These are phyloP conservation scores for Pemphigus obesinymphae DNA, from an alignment of 1,140 invertebrate species.

Conservation along the genomic window DNA sequence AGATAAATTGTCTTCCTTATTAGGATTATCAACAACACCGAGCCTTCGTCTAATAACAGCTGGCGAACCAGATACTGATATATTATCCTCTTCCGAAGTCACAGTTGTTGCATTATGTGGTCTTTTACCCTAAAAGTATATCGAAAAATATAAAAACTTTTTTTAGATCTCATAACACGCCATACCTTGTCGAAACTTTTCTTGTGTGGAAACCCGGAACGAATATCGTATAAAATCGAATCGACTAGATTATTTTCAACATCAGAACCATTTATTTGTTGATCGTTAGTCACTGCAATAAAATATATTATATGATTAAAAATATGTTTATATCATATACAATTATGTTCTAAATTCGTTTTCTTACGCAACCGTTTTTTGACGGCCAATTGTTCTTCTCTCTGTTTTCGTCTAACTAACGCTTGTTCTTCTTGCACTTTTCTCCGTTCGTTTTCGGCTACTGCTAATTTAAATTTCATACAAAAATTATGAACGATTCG, in stretches of 20 bases:
- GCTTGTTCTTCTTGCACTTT: conserved; percentile 77
- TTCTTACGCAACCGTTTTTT: conserved; percentile 60
- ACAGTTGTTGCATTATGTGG: conserved; percentile 53
- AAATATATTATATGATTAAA: not conserved
- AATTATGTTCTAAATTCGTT: not conserved
- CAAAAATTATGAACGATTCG: conserved; percentile 84
- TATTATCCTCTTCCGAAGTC: conserved; percentile 60
- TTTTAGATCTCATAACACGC: not conserved
- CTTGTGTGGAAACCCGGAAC: conserved; percentile 59
- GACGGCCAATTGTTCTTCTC: conserved; percentile 65
- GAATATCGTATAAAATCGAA: conserved; percentile 67
- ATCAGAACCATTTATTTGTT: conserved; percentile 64
- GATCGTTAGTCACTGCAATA: conserved; percentile 8
- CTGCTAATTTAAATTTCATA: conserved; percentile 73
- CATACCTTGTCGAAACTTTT: conserved; percentile 50
- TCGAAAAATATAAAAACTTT: not conserved
- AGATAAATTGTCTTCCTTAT: conserved; percentile 62
- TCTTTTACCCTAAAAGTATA: conserved; percentile 51
- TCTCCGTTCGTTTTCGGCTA: conserved; percentile 75
- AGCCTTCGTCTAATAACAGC: conserved; percentile 61
- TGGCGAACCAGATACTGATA: conserved; percentile 62
- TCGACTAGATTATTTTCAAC: conserved; percentile 69
- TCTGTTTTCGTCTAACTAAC: conserved; percentile 64
- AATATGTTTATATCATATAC: not conserved
- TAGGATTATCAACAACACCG: conserved; percentile 57